Evolutionary conservation across 2,888 invertebrate species (phyloP), one percentile per base, ranked within the genome.

Genomic region (Patella caerulea): DNA sequence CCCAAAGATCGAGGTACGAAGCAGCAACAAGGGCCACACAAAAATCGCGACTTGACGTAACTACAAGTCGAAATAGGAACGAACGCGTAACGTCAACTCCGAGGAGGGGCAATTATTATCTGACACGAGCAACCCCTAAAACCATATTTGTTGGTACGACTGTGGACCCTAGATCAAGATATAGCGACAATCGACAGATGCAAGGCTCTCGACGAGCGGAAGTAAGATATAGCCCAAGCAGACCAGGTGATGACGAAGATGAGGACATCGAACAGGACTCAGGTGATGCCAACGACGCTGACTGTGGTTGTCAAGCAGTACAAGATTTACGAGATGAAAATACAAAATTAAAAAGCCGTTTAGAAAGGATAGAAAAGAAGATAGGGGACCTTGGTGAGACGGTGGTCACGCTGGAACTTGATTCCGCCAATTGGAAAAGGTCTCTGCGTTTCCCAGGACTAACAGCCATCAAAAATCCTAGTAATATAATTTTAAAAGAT

Each of bases 381-480:
- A 76, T 78, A 53, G 34, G 24, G 17, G 78, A 72, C 2, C 53
- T 78, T 3, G 34, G 72, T 0, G 72, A 69, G 34, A 54, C 72
- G 45, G 76, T 78, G 34, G 73, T 73, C 15, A 55, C 69, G 19
- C 52, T 76, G 19, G 69, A 69, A 24, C 69, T n/a, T 12, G 75
- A 72, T 19, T 78, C 78, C 15, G 55, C 53, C 14, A 53, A 73
- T 17, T 76, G 76, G 76, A 72, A 76, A 17, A 73, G 59, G 3
- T 72, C 75, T 54, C 52, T 78, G 34, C 53, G 73, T 24, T 78
- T 78, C 71, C 78, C 78, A 2, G 73, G 73, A n/a, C 72, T 78
- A n/a, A 72, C 54, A 12, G 72, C 65, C 15, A 19, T 74, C 17
- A 69, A 75, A 11, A 53, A 54, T 29, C 72, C 75, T 0, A 56